phyloP scores from a whole-genome alignment of 1,140 invertebrate genomes.

The Macrobrachium rosenbergii region DNA sequence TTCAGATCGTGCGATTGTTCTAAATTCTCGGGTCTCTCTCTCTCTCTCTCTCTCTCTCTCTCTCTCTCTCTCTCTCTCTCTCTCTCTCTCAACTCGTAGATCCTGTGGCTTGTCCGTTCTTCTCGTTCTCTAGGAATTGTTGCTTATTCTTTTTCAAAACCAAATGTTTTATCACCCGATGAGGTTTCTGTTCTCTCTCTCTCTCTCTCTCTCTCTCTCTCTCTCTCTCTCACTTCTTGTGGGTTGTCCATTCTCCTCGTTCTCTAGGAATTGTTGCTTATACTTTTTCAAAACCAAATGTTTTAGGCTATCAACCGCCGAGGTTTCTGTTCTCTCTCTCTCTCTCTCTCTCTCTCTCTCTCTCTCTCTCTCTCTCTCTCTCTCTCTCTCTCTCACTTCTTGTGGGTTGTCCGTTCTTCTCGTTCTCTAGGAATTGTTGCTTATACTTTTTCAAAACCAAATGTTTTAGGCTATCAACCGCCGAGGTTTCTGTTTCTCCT shows the following conservation, averaged over 20 bases:
- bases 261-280: too few species aligned
- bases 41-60: slow-evolving; percentile 2
- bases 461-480: too few species aligned
- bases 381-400: not conserved
- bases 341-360: not conserved
- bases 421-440: not conserved
- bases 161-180: too few species aligned
- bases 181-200: not conserved
- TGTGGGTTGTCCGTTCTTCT: not conserved
- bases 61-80: not conserved
- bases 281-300: too few species aligned
- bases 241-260: not conserved
- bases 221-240: too few species aligned
- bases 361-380: not conserved
- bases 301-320: too few species aligned
- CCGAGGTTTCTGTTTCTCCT: not conserved
- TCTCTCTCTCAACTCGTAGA: slow-evolving; percentile 3
- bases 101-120: not conserved
- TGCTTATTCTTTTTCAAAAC: not conserved
- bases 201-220: too few species aligned
- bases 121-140: not conserved
- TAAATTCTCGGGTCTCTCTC: too few species aligned
- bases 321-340: too few species aligned
- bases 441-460: not conserved
- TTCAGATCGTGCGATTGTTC: not conserved